Evolutionary conservation across 2,797 vertebrate species (phyloP), one percentile per base, ranked within the genome.

Genomic region (Australoheros facetus): DNA sequence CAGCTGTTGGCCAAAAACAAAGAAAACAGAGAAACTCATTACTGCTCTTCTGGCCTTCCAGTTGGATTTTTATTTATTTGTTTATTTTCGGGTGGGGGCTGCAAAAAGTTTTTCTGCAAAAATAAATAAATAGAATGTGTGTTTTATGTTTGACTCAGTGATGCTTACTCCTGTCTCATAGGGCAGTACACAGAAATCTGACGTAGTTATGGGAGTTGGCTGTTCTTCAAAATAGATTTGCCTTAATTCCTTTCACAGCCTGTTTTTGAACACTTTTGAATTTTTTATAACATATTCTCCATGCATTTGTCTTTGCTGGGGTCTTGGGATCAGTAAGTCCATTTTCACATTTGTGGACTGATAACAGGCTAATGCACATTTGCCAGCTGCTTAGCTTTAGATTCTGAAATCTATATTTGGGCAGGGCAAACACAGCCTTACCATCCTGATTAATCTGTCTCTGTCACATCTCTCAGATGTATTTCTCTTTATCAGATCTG

Each of bases 1-100:
- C 88, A 87, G 92, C 92, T 93, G 81, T 87, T 88, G 92, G 92
- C 84, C 83, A 87, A 87, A 91, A 92, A 88, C 80, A 88, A 90
- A 88, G 84, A 90, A 92, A 88, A 92, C 51, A 83, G 59, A 84
- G 78, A 86, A 91, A 90, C 87, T 93, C 90, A 91, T 93, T 92
- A 92, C 85, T 77, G 86, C 81, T 86, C 75, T 70, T 75, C 79
- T 85, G 82, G 84, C 87, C 88, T 90, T 89, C 78, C 73, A 79
- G 85, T 86, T 84, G 58, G 56, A 82, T 87, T 77, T 78, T 30
- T 75, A 42, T 45, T 79, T 23, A 69, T 77, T 75, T 75, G 69
- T 77, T 75, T 75, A 69, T 72, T 79, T 56, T 55, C 32, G 53
- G 51, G 51, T 32, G 48, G 39, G 56, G 57, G 73, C 75, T 59